Evolutionary conservation across 1,140 invertebrate genomes (phyloP).

Genomic region (Penaeus vannamei): DNA sequence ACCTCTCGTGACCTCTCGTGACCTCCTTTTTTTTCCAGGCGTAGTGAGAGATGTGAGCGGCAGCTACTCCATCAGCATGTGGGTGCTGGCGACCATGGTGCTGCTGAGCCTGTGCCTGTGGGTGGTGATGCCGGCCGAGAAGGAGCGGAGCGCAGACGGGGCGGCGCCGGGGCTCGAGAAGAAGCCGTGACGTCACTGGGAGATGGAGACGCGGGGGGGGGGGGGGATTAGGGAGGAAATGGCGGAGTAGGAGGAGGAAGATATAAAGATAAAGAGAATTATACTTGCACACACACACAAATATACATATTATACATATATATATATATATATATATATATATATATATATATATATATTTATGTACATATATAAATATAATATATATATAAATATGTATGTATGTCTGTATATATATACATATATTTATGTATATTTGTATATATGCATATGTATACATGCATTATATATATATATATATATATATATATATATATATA

Average conservation of each 20-base stretch:
- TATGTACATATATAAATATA: neutral
- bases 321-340: slow-evolving; percentile 8
- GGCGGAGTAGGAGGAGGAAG: no score
- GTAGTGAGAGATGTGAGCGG: slow-evolving; percentile 3
- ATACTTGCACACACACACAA: neutral
- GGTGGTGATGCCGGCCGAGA: neutral
- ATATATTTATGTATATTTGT: neutral
- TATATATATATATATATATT: slow-evolving; percentile 7
- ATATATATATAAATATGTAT: neutral
- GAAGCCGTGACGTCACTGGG: no score
- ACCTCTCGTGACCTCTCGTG: neutral
- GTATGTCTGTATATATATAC: neutral
- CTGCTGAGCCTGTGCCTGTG: neutral
- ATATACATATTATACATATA: neutral
- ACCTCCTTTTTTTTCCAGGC: neutral
- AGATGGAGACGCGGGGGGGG: neutral
- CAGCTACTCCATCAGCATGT: slow-evolving; percentile 50
- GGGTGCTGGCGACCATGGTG: slow-evolving; percentile 1
- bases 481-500: no score
- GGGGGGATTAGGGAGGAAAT: neutral
- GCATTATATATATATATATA: no score
- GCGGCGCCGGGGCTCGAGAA: no score
- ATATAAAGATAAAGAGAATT: neutral
- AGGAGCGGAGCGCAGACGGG: neutral
- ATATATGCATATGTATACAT: neutral